phyloP scores from a whole-genome alignment of 2,797 vertebrate genomes.

The Pyrocephalus nanus region DNA sequence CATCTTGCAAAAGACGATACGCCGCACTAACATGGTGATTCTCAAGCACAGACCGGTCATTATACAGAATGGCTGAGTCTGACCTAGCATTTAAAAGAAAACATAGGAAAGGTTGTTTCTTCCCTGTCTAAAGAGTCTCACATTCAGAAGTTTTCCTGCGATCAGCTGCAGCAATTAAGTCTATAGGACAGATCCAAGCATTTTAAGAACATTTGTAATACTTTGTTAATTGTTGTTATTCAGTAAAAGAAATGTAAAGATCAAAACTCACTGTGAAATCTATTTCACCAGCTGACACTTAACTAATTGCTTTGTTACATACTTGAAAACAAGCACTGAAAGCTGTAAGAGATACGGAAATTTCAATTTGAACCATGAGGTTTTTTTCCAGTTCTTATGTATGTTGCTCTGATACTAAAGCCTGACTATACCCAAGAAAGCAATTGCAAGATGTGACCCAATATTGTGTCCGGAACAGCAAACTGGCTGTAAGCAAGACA shows the following conservation, averaged over 20 bases:
- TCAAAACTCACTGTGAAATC: background rate
- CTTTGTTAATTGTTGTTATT: background rate
- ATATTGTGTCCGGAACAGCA: background rate
- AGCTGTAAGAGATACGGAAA: background rate
- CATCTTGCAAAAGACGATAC: conserved; percentile 90
- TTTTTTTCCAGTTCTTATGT: background rate
- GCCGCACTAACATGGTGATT: conserved; percentile 93
- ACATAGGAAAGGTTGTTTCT: background rate
- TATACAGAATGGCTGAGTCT: conserved; percentile 93
- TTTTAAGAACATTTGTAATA: background rate
- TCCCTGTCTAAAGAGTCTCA: background rate
- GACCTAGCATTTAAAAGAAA: conserved; percentile 80
- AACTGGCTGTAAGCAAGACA: background rate
- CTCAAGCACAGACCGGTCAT: conserved; percentile 92
- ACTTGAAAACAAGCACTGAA: background rate
- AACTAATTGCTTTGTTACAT: background rate
- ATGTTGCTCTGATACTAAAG: background rate
- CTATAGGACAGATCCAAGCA: background rate
- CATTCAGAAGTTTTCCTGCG: background rate
- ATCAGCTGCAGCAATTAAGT: background rate
- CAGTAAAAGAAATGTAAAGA: background rate
- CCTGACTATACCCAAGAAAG: background rate
- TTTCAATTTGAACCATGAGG: background rate
- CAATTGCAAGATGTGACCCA: background rate
- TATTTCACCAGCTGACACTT: background rate